Evolutionary conservation across 2,113 vertebrate genomes (phyloP), one percentile per base, ranked within the genome.

Genomic region (Gobiocypris rarus): DNA sequence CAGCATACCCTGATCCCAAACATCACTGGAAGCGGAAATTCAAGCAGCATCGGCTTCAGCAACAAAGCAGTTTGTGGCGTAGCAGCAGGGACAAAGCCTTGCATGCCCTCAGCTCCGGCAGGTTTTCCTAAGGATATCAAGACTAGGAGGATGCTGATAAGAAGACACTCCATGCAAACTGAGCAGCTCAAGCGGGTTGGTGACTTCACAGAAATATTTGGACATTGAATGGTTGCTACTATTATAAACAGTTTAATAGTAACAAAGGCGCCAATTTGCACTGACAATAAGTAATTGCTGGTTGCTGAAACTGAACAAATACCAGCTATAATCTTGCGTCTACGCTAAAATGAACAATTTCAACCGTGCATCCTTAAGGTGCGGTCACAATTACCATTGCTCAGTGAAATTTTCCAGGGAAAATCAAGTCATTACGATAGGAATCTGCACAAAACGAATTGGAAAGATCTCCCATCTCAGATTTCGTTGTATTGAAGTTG

Each of bases 101-200:
- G 95, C 15, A 86, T 93, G 2, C 95, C 96, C 22, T 92, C 94
- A 0, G 96, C 93, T 82, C 95, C 97, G 26, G 74, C 96, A 5
- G 83, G 91, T 1, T 93, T 92, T 22, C 96, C 96, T 4, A 97
- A 92, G 67, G 95, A 96, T 31, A 87, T 90, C 63, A 94, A 93
- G 90, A 95, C 82, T 54, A 94, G 90, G 0, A 96, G 95, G 89
- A 94, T 92, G 91, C 91, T 97, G 10, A 86, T 95, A 83, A 93
- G 97, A 88, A 95, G 96, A 88, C 97, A 98, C 82, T 98, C 96
- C 4, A 94, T 96, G 87, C 97, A 96, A 93, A 95, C 95, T 0
- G 94, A 98, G 82, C 95, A 96, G 91, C 95, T 96, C 85, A 95
- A 95, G 87, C 93, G 95, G 11, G 84, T 94, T 43, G 93, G 94